phyloP scores from a whole-genome alignment of 2,888 invertebrate species.

The Cheilosia pagana region DNA sequence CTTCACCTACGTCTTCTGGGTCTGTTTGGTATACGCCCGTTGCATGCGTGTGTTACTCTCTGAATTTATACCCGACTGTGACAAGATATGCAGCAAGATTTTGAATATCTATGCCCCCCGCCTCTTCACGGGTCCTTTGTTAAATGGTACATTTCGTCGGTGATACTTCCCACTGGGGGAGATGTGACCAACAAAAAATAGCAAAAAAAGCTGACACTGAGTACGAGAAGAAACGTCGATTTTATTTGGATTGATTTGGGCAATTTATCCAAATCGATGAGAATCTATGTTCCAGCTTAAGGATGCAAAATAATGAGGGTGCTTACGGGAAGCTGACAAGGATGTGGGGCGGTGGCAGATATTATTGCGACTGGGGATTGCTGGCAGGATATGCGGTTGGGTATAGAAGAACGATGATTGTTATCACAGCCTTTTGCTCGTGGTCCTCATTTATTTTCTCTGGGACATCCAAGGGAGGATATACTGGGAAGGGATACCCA shows the following conservation, averaged over 20 bases:
- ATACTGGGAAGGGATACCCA: background rate
- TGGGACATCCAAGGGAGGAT: background rate
- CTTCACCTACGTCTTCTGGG: slow-evolving; percentile 46
- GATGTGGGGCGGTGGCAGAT: slow-evolving; percentile 36
- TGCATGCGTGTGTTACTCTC: slow-evolving; percentile 16
- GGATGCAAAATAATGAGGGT: slow-evolving; percentile 71
- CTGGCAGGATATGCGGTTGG: slow-evolving; percentile 39
- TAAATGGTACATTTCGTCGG: slow-evolving; percentile 47
- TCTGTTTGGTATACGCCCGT: background rate
- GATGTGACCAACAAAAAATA: background rate
- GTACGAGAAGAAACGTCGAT: slow-evolving; percentile 43
- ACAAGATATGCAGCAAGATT: slow-evolving; percentile 34
- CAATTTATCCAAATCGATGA: slow-evolving; percentile 70
- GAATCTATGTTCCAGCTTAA: slow-evolving; percentile 66
- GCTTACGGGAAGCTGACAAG: slow-evolving; percentile 42
- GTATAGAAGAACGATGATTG: slow-evolving; percentile 48
- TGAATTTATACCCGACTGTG: slow-evolving; percentile 34
- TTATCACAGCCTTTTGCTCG: slow-evolving; percentile 39
- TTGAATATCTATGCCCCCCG: background rate
- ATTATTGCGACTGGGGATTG: background rate
- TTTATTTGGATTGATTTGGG: slow-evolving; percentile 72
- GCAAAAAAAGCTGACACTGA: background rate
- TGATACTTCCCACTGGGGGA: slow-evolving; percentile 33
- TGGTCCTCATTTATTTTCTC: slow-evolving; percentile 38
- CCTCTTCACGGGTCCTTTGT: slow-evolving; percentile 33